Base-by-base conservation (phyloP, 35 echinoderm and acorn worm genomes). In the Lytechinus variegatus region DNA sequence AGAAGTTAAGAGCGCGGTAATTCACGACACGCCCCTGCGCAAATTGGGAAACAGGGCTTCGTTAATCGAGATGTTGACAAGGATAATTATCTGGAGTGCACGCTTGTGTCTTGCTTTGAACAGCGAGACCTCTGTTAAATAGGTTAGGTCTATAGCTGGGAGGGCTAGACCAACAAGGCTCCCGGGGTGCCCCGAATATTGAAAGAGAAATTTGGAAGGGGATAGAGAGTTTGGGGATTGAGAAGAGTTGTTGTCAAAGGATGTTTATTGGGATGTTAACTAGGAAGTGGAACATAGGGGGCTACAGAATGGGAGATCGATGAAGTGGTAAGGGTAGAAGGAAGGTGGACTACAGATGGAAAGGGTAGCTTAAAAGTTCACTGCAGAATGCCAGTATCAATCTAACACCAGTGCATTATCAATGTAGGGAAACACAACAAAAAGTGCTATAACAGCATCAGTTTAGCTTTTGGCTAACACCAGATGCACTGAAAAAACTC, bases 1-100 rank as follows among this genome's bases (percentile, higher is more conserved):
- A 79, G 66, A 79, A 79, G 66, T 79, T 79, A 79, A 79, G 66
- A 79, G 66, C 66, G n/a, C 66, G 66, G 66, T 79, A 79, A 79
- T 79, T 79, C 66, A 24, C 14, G 66, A 79, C 66, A 79, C 66
- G 66, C 66, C 66, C n/a, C 66, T 7, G 19, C 66, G 14, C 66
- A 79, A 79, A 79, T 79, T 79, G 66, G 66, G 66, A 79, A 79
- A 79, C 66, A 24, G 66, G 66, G 66, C 66, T 79, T 79, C 66
- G 66, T 79, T 79, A 79, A 79, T 79, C 14, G 66, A 79, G 66
- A 79, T 79, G 66, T 79, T 79, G 66, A 79, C 66, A 79, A 79
- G 66, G 66, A 79, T 79, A 79, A 79, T 79, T 79, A 79, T 79
- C 19, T 79, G 66, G 66, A 79, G 66, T 79, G 66, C 66, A 79